Evolutionary conservation across 2,888 invertebrate species (phyloP).

Genomic region (Drymonia ruficornis): DNA sequence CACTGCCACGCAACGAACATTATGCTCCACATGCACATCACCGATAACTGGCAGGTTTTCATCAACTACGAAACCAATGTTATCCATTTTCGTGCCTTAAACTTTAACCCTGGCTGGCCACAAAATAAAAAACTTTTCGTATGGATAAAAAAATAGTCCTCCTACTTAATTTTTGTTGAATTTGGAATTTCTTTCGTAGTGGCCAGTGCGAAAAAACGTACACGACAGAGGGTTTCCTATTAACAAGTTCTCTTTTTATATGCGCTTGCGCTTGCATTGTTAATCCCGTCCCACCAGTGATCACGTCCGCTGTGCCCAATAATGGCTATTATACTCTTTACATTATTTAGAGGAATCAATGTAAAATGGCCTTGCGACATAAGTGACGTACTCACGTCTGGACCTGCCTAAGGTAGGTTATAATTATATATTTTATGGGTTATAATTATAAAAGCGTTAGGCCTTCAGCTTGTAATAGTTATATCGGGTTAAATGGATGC

Average conservation of each 20-base stretch:
- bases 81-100: slow-evolving; percentile 54
- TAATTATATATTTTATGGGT: no score
- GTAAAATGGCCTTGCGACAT: neutral
- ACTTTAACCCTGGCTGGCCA: no score
- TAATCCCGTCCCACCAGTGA: slow-evolving; percentile 49
- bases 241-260: slow-evolving; percentile 34
- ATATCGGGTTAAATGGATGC: no score
- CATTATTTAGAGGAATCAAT: slow-evolving; percentile 10
- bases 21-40: slow-evolving; percentile 23
- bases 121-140: no score
- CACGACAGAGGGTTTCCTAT: slow-evolving; percentile 37
- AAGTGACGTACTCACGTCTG: no score
- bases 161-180: neutral
- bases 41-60: slow-evolving; percentile 48
- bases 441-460: no score
- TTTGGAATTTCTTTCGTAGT: neutral
- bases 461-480: no score
- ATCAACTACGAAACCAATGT: slow-evolving; percentile 62
- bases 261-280: slow-evolving; percentile 42
- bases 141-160: no score
- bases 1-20: slow-evolving; percentile 29
- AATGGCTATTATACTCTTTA: slow-evolving; percentile 27
- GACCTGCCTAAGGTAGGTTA: no score
- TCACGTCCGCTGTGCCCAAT: slow-evolving; percentile 33
- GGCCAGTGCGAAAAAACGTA: slow-evolving; percentile 18